Evolutionary conservation across 2,797 vertebrate species (phyloP).

Genomic region (Mormyrus proboscirostris): DNA sequence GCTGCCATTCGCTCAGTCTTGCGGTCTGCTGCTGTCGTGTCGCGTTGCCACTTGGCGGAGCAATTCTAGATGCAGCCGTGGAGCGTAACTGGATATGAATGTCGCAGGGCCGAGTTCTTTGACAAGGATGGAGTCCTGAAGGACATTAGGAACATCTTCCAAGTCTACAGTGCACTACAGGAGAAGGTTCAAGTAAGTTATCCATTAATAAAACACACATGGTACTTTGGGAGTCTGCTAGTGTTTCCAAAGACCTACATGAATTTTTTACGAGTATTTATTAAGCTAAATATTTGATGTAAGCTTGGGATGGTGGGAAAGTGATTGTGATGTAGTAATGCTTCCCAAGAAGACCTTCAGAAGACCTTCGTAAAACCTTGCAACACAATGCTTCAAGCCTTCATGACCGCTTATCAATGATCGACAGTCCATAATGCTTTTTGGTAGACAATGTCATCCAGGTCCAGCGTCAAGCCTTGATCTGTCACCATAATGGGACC

Average conservation of each 20-base stretch:
- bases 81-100: background rate
- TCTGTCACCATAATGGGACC: background rate
- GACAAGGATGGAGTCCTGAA: slow-evolving; percentile 99
- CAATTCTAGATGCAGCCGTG: background rate
- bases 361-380: background rate
- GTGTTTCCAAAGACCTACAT: background rate
- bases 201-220: background rate
- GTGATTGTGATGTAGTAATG: background rate
- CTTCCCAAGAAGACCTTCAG: background rate
- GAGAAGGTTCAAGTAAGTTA: slow-evolving; percentile 92
- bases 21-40: background rate
- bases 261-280: background rate
- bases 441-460: background rate
- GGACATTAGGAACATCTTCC: slow-evolving; percentile 96
- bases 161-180: slow-evolving; percentile 97
- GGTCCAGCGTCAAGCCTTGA: background rate
- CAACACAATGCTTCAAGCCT: background rate
- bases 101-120: slow-evolving; percentile 88
- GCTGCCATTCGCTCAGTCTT: background rate
- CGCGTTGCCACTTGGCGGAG: background rate
- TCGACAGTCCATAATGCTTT: background rate
- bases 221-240: background rate
- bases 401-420: background rate
- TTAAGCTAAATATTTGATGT: slow-evolving; percentile 8
- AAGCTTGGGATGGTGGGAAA: background rate